Base-by-base conservation (phyloP, 2,797 vertebrate genomes). In the Heterohyrax brucei region DNA sequence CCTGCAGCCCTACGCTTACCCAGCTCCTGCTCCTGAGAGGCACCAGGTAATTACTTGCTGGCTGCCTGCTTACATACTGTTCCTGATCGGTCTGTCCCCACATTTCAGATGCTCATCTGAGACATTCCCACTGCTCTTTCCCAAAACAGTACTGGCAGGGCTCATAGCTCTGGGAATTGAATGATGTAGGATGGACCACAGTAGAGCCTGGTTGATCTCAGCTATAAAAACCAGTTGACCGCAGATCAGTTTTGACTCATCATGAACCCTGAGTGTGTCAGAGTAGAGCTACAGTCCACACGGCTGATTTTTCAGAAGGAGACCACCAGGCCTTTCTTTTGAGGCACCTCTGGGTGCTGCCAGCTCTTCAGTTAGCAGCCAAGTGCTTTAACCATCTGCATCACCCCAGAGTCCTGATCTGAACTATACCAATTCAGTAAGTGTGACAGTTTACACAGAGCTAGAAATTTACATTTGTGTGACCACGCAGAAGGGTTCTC, bases 71-170 rank as follows among this genome's bases (percentile, higher is more conserved):
- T 5, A 21, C 28, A 10, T 28, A 3, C 70, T 33, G 33, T 28
- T 56, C 19, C 59, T 28, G 0, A 10, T 56, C 56, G 2, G 21
- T 30, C 86, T 18, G 0, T 22, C 62, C 64, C 0, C 3, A 3
- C 62, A 46, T 33, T 26, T 50, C 33, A 5, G 2, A 28, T 0
- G 0, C 53, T 44, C 61, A 0, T 24, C 62, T 3, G 9, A 3
- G 0, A 12, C 7, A 2, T 21, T 62, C 70, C 46, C 0, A 5
- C 44, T 66, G n/a, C 18, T 76, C 26, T 22, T 30, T 56, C 39
- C 26, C 33, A 62, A 59, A 79, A n/a, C n/a, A 28, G 53, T 22
- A 2, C 22, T 0, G 3, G 19, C 1, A 18, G 48, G 3, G 30
- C 70, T 56, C 39, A 13, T 8, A 2, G 0, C 59, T 48, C 22